Conservation (phyloP, 2,797 vertebrate genomes). For the Pempheris klunzingeri region DNA sequence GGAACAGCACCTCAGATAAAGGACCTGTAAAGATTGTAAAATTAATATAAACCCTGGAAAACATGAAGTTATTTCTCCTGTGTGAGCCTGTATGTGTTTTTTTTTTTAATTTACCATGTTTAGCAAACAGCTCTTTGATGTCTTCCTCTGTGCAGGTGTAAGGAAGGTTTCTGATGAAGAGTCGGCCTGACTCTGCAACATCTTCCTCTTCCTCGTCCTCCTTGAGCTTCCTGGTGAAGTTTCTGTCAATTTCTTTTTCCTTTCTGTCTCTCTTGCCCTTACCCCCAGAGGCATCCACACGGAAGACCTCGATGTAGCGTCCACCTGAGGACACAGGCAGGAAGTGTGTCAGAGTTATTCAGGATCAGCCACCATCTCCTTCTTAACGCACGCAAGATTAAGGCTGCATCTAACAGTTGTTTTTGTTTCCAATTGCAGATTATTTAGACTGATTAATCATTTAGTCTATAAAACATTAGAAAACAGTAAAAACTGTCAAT, state of each 20-base stretch:
- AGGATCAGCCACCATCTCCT: background rate
- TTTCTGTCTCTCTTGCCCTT: conserved; percentile 42
- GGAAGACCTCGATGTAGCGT: conserved; percentile 91
- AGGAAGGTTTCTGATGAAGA: conserved; percentile 95
- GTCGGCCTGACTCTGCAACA: conserved; percentile 93
- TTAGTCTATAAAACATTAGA: background rate
- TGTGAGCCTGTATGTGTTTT: background rate
- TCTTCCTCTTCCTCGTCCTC: conserved; percentile 95
- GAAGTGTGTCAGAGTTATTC: background rate
- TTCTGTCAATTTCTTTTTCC: conserved; percentile 68
- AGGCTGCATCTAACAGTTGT: background rate
- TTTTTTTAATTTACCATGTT: conserved; percentile 84
- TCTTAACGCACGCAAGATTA: background rate
- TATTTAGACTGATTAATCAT: background rate
- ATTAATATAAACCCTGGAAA: conserved; percentile 3
- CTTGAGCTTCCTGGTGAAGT: conserved; percentile 87
- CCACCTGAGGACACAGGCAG: conserved; percentile 82
- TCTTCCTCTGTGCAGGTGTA: conserved; percentile 95
- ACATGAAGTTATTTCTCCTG: background rate
- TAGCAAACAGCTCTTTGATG: conserved; percentile 89
- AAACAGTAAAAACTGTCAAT: background rate
- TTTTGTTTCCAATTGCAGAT: background rate
- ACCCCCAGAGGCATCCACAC: conserved; percentile 58
- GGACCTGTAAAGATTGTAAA: conserved; percentile 84
- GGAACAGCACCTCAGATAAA: conserved; percentile 92